These are phyloP conservation scores for Leptodactylus fallax DNA, from an alignment of 2,797 vertebrate genomes.

Conservation along the genomic window DNA sequence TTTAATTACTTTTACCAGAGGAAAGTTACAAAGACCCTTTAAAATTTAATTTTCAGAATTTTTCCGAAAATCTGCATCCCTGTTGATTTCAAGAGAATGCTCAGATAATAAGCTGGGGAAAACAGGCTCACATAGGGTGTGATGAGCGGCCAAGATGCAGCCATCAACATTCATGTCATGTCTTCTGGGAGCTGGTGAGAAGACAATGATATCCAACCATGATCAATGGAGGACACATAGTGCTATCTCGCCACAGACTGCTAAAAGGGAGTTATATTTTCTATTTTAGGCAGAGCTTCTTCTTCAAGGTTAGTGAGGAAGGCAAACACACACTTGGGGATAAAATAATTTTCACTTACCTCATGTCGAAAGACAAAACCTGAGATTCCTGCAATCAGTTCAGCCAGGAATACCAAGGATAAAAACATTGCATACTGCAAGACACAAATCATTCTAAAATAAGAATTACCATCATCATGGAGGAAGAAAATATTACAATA, in stretches of 20 bases:
- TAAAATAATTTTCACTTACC: slow-evolving; percentile 76
- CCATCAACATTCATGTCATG: too few relatives aligned
- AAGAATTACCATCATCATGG: background rate
- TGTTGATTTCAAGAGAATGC: too few relatives aligned
- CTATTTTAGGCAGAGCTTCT: background rate
- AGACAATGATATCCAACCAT: background rate
- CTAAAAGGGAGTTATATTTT: background rate
- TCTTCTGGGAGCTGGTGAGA: background rate
- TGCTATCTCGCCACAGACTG: background rate
- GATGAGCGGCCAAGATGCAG: too few relatives aligned
- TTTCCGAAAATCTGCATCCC: too few relatives aligned
- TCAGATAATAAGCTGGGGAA: too few relatives aligned
- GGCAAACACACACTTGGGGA: too few relatives aligned
- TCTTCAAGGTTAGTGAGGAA: background rate
- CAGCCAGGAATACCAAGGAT: slow-evolving; percentile 91
- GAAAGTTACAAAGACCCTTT: too few relatives aligned
- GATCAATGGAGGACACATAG: background rate
- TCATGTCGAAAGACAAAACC: slow-evolving; percentile 97
- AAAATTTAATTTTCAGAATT: too few relatives aligned
- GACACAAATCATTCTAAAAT: slow-evolving; percentile 65
- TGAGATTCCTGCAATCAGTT: slow-evolving; percentile 94
- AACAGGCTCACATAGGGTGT: too few relatives aligned
- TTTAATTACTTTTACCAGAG: too few relatives aligned
- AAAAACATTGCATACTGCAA: slow-evolving; percentile 92
- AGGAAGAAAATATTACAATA: background rate